Evolutionary conservation across 1,140 invertebrate species (phyloP), one percentile per base, ranked within the genome.

Genomic region (Varroa destructor): DNA sequence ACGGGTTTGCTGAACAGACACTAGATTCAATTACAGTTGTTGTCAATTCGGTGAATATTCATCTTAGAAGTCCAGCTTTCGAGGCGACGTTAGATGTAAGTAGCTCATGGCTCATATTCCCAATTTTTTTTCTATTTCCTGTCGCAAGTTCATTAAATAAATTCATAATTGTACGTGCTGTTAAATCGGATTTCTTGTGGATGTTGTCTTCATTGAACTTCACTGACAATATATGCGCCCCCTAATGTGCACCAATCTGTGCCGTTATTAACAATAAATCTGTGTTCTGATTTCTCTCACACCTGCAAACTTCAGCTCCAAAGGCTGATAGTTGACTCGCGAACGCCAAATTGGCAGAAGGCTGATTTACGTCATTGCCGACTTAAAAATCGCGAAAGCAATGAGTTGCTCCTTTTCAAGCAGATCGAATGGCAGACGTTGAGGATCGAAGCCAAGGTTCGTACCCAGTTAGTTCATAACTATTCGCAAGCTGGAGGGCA

Each of bases 381-480:
- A 76, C 83, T 99, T 61, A 93, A 95, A 81, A 93, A 96, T 78
- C 83, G 87, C 6, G 85, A 87, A 67, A 85, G 87, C 75, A 90
- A 90, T 46, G 89, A 96, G 77, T 82, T 97, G 73, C 82, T 99
- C 71, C 89, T 98, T 77, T 99, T 98, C 81, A 99, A 99, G 84
- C 93, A 97, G 82, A 81, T 98, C 64, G 88, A 92, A 78, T 99
- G 95, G 95, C 93, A 97, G 81, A 94, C 90, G 64, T 85, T 95
- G 43, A 84, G 91, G 75, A 89, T 98, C 79, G 93, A 97, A 81
- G 93, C 93, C 0, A 88, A 77, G 73, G 72, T 76, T 40, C 12
- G 61, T 71, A 43, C 71, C n/a, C 36, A 54, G 64, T 56, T 3
- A 36, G 2, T 8, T 40, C 56, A 61, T 25, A 25, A 25, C 46